Conservation (phyloP, 2,888 invertebrate genomes). For the Euclidia mi region DNA sequence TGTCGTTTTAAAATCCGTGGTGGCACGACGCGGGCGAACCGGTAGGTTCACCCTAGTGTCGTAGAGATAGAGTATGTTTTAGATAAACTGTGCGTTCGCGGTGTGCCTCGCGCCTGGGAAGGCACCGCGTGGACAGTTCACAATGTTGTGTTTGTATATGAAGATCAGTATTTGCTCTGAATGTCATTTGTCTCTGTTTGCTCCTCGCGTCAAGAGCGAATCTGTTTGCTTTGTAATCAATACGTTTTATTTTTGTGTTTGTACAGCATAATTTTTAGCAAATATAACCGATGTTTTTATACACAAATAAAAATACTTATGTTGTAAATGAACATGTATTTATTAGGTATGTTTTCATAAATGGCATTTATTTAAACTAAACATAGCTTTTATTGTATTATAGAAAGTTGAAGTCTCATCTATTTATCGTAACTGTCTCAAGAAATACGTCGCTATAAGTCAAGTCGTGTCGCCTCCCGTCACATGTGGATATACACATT, state of each 20-base stretch:
- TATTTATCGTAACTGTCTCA: no score
- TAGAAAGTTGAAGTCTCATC: no score
- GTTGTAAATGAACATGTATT: no score
- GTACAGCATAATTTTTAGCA: slow-evolving; percentile 17
- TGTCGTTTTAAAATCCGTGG: slow-evolving; percentile 78
- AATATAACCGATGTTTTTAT: slow-evolving; percentile 10
- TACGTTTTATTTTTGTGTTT: slow-evolving; percentile 49
- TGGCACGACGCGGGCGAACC: slow-evolving; percentile 42
- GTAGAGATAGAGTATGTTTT: slow-evolving; percentile 58
- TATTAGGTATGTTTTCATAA: no score
- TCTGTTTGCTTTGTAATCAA: slow-evolving; percentile 67
- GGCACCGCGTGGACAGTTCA: slow-evolving; percentile 77
- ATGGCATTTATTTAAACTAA: no score
- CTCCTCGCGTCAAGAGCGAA: slow-evolving; percentile 71
- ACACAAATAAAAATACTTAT: slow-evolving; percentile 6
- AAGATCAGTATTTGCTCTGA: slow-evolving; percentile 77
- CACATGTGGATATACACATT: no score
- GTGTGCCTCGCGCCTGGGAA: slow-evolving; percentile 75
- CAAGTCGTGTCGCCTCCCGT: no score
- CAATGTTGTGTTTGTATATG: slow-evolving; percentile 83
- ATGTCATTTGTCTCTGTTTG: slow-evolving; percentile 75
- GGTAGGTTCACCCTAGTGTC: slow-evolving; percentile 57
- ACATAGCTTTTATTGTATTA: no score
- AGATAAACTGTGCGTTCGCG: slow-evolving; percentile 22
- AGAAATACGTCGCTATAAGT: no score